These are phyloP conservation scores for Zaprionus kolodkinae DNA, from an alignment of 1,140 invertebrate genomes.

Conservation along the genomic window DNA sequence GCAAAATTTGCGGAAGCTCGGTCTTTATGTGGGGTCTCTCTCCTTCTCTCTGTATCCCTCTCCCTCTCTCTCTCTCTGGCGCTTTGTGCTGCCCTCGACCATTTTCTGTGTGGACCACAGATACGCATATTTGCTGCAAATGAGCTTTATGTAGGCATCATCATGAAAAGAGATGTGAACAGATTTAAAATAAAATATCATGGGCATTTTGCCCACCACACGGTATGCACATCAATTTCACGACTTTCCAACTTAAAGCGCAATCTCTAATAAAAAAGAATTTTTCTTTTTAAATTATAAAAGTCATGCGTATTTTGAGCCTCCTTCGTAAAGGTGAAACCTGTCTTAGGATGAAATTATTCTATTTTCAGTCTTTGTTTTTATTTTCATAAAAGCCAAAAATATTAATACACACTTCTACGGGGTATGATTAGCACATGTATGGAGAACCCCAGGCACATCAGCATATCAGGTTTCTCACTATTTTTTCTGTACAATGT, in stretches of 20 bases:
- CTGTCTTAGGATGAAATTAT: neutral
- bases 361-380: too few relatives aligned
- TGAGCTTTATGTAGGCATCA: constrained; percentile 19
- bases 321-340: neutral
- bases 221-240: neutral
- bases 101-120: constrained; percentile 19
- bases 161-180: constrained; percentile 3
- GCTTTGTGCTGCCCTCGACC: neutral
- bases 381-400: too few relatives aligned
- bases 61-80: neutral
- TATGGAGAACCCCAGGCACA: neutral
- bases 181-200: constrained; percentile 22
- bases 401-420: neutral
- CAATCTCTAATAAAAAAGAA: neutral
- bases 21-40: constrained; percentile 41
- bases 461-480: constrained; percentile 20
- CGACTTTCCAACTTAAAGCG: neutral
- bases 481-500: constrained; percentile 10
- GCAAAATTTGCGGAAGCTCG: constrained; percentile 50
- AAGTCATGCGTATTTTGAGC: neutral
- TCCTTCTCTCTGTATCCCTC: neutral
- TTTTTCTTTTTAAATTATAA: neutral
- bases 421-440: neutral
- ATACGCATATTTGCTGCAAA: constrained; percentile 20
- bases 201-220: neutral